Evolutionary conservation across 2,888 invertebrate species (phyloP), one percentile per base, ranked within the genome.

Genomic region (Patella depressa): DNA sequence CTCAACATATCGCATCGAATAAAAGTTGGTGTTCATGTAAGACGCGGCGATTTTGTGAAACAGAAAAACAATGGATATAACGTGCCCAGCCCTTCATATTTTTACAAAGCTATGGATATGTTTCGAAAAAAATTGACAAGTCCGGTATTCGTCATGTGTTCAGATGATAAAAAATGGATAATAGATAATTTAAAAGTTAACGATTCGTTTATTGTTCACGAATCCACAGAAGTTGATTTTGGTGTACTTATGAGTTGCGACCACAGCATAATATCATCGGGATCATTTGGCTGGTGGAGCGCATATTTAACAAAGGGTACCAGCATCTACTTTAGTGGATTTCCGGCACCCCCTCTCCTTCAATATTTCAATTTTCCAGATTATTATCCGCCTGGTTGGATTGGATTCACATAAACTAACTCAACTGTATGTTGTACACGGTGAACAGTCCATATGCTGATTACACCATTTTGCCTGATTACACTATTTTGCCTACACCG

Each of bases 241-340:
- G 85, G 83, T 4, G 71, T 85, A 7, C 78, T 87, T 72, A 78
- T 85, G 11, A 71, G 74, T 9, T 84, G 86, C 76, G 83, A 85
- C 53, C 93, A 93, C 86, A 92, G 92, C 55, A 93, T 93, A 53
- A 82, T 90, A 3, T 87, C 89, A 17, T 80, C 87, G 71, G 89
- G 89, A 9, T 86, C 88, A 5, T 89, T 85, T 78, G 89, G 90
- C 0, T 89, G 88, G 86, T 90, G 89, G 90, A 85, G 86, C 9
- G 89, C 85, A 9, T 89, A 87, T 80, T 74, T 90, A 29, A 79
- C 87, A 11, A 87, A 88, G 0, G 89, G 89, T 2, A 81, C 82
- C n/a, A 84, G 83, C 15, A 81, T 85, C 14, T 86, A 85, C 75
- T 86, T 34, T 34, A 34, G 34, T 34, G 34, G 34, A 34, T 34